phyloP scores from a whole-genome alignment of 2,888 invertebrate genomes.

The Linnaemya tessellans region DNA sequence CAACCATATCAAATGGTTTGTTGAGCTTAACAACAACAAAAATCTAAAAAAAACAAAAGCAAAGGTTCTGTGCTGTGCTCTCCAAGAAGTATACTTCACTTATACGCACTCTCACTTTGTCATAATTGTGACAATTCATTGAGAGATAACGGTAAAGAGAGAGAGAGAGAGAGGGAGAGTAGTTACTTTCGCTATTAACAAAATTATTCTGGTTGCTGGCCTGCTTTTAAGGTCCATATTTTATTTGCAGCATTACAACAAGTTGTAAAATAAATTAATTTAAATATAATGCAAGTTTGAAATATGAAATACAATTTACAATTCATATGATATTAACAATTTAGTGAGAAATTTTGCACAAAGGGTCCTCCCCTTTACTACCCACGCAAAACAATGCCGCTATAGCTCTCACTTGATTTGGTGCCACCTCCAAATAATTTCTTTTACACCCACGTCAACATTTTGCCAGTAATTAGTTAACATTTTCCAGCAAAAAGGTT shows the following conservation, averaged over 20 bases:
- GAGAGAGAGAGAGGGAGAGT: too few relatives aligned
- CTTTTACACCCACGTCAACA: conserved; percentile 30
- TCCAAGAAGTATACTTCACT: conserved; percentile 21
- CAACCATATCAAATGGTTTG: neutral
- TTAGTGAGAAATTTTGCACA: neutral
- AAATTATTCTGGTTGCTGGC: neutral
- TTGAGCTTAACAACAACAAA: neutral
- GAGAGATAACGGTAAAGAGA: neutral
- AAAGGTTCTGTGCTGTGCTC: neutral
- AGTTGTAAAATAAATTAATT: conserved; percentile 10
- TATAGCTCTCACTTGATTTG: conserved; percentile 17
- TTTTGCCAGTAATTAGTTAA: neutral
- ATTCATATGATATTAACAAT: neutral
- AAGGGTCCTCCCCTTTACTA: conserved; percentile 39
- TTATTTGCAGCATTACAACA: conserved; percentile 7
- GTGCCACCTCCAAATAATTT: conserved; percentile 49
- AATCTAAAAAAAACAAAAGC: neutral
- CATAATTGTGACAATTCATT: conserved; percentile 1
- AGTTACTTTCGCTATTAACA: neutral
- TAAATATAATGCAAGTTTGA: neutral
- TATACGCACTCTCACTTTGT: conserved; percentile 17
- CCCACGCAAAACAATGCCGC: conserved; percentile 43
- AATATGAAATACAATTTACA: neutral
- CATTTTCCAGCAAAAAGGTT: conserved; percentile 10
- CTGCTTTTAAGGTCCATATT: neutral